Conservation (phyloP, 2,888 invertebrate species). For the Hirudinaria manillensis region DNA sequence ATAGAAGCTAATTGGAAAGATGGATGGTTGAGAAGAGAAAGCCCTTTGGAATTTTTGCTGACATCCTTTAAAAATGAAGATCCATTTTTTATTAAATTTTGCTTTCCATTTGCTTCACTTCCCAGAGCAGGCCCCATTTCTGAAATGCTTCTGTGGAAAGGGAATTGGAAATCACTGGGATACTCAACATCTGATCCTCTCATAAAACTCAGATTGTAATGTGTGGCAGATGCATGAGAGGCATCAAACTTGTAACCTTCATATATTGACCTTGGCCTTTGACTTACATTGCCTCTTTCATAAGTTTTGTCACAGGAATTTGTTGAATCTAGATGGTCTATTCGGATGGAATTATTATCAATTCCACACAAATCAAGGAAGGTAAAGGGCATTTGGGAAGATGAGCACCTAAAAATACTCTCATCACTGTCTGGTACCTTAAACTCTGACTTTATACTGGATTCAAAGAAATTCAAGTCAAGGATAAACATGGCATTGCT, state of each 20-base stretch:
- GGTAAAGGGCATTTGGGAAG: slow-evolving; percentile 1
- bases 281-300: not conserved
- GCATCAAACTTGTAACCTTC: slow-evolving; percentile 26
- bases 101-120: slow-evolving; percentile 19
- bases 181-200: slow-evolving; percentile 41
- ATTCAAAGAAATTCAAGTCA: slow-evolving; percentile 56
- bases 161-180: slow-evolving; percentile 42
- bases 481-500: slow-evolving; percentile 89
- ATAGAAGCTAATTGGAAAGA: slow-evolving; percentile 77
- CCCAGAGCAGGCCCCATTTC: slow-evolving; percentile 46
- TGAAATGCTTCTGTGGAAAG: slow-evolving; percentile 52
- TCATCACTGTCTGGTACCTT: not conserved
- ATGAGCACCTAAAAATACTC: not conserved
- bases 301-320: not conserved
- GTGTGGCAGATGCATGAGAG: slow-evolving; percentile 10
- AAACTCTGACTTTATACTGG: not conserved
- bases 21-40: slow-evolving; percentile 78
- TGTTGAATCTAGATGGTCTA: not conserved
- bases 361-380: not conserved
- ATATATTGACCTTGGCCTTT: slow-evolving; percentile 27
- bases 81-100: not conserved
- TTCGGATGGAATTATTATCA: not conserved
- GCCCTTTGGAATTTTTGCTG: slow-evolving; percentile 61
- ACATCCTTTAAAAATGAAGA: slow-evolving; percentile 30
- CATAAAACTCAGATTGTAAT: slow-evolving; percentile 39